A percentile compares a stretch with the other conserved stretches of the same genome.
phyloP scores from a whole-genome alignment of 2,797 vertebrate genomes.

The Chelmon rostratus region DNA sequence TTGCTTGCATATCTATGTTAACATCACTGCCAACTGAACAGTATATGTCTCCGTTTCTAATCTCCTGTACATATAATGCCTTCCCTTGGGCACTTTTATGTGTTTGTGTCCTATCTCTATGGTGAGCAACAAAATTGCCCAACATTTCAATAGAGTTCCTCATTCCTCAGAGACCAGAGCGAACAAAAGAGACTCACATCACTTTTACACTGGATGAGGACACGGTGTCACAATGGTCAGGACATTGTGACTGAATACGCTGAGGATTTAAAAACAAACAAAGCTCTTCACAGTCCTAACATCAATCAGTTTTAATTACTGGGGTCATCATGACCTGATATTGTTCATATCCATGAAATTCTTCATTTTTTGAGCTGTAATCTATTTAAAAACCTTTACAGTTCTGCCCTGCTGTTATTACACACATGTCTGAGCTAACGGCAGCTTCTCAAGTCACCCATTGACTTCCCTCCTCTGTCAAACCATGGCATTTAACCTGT shows the following conservation, averaged over 20 bases:
- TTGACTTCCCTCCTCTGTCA: background rate
- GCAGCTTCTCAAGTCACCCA: background rate
- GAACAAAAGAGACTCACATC: slow-evolving; percentile 7
- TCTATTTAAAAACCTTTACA: background rate
- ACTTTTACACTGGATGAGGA: background rate
- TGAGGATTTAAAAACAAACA: background rate
- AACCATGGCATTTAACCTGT: background rate
- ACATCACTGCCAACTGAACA: background rate
- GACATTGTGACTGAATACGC: background rate
- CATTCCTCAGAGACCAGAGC: background rate
- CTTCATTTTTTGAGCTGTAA: background rate
- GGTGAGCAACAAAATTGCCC: background rate
- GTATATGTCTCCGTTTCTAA: background rate
- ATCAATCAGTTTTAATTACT: background rate
- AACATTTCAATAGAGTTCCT: slow-evolving; percentile 1
- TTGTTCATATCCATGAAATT: background rate
- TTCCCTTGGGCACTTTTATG: background rate
- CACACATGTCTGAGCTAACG: background rate
- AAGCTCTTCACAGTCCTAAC: slow-evolving; percentile 7
- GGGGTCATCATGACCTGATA: background rate
- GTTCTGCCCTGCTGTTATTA: background rate
- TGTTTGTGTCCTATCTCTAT: background rate
- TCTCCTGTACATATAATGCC: background rate
- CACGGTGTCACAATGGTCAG: background rate
- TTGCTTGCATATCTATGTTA: background rate